These are phyloP conservation scores for Calyptommatus sinebrachiatus DNA, from an alignment of 2,113 vertebrate genomes.

Conservation along the genomic window DNA sequence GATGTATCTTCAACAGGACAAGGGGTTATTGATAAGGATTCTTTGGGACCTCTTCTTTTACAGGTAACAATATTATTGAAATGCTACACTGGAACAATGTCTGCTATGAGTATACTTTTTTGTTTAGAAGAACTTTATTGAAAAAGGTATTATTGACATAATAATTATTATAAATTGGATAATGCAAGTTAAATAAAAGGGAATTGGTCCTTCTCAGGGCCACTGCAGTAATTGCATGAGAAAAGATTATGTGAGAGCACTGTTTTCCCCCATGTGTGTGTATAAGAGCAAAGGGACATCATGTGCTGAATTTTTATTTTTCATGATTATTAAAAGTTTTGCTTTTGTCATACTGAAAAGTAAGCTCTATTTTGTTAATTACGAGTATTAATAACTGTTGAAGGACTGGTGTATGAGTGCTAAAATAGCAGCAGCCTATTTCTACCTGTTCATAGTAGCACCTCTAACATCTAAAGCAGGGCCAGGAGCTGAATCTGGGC, in stretches of 20 bases:
- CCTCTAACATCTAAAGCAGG: too few relatives aligned
- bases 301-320: too few relatives aligned
- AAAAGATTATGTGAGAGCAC: neutral
- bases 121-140: neutral
- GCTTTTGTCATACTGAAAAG: too few relatives aligned
- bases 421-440: too few relatives aligned
- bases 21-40: conserved; percentile 98
- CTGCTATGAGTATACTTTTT: neutral
- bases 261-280: too few relatives aligned
- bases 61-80: conserved; percentile 78
- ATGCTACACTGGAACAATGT: neutral
- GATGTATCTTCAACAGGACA: conserved; percentile 98
- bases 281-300: too few relatives aligned
- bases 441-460: too few relatives aligned
- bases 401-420: too few relatives aligned
- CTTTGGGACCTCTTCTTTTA: conserved; percentile 91
- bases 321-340: too few relatives aligned
- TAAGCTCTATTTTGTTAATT: too few relatives aligned
- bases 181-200: neutral
- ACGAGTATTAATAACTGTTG: too few relatives aligned
- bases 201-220: neutral
- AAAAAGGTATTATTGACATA: neutral
- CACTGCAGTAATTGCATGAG: neutral
- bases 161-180: neutral
- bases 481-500: too few relatives aligned